Base-by-base conservation (phyloP, 1,140 invertebrate species). In the Platorchestia sp. region DNA sequence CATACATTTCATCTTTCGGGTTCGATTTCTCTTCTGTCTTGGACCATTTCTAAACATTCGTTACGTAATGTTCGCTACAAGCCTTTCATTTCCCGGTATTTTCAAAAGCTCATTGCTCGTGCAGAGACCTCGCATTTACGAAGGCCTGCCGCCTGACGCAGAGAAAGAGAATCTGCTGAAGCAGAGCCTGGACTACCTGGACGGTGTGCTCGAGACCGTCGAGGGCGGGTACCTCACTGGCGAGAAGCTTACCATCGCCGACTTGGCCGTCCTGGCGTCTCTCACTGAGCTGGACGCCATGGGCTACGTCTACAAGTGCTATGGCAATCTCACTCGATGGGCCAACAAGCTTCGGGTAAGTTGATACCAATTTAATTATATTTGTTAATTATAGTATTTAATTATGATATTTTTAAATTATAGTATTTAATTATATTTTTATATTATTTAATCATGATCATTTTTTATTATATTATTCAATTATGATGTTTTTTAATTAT, bases 231-330 rank as follows among this genome's bases (percentile, higher is more conserved):
- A 97, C 96, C 96, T 96, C 36, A 97, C 97, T 42, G 97, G 97
- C 45, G 96, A 97, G n/a, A 95, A 96, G 36, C 93, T 97, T 16
- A 97, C 97, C 86, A 96, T 97, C 44, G 97, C 97, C 90, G 97
- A 97, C 96, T 96, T 97, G 44, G 96, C 97, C 10, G 89, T 97
- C 40, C 96, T 97, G 45, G 96, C 97, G 47, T 96, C 96, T 45
- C 95, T 97, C 40, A 97, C 96, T n/a, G 96, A 97, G 45, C 96
- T 97, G 22, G 96, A 97, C 96, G 96, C 96, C 40, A 95, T 97
- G 91, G 97, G 97, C 40, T 97, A 97, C 95, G 95, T 87, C 96
- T 97, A 96, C 95, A 97, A 96, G 90, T 96, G 96, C 89, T 97
- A 97, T 95, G 96, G 96, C 19, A 97, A 97, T 95, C 96, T 97